Evolutionary conservation across 2,113 vertebrate genomes (phyloP).

Genomic region (Ariopsis seemanni): DNA sequence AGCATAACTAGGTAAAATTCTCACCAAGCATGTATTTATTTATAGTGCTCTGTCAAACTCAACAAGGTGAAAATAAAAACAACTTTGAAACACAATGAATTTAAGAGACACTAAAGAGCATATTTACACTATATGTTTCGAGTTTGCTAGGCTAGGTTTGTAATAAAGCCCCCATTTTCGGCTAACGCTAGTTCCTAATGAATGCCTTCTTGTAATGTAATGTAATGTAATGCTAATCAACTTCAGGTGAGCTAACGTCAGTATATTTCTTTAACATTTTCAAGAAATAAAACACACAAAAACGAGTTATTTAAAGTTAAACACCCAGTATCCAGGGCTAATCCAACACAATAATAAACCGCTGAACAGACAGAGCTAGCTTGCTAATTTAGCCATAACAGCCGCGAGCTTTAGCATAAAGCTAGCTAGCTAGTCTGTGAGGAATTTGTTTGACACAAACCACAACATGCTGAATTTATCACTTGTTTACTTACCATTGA

Average conservation of each 20-base stretch:
- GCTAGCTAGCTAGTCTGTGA: background rate
- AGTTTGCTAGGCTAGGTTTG: too few species aligned
- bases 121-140: background rate
- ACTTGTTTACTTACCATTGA: conserved; percentile 29
- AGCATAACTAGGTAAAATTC: background rate
- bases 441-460: background rate
- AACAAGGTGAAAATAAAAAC: background rate
- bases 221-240: background rate
- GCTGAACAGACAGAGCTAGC: background rate
- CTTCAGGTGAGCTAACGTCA: background rate
- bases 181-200: background rate
- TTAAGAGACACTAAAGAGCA: background rate
- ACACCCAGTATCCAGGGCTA: background rate
- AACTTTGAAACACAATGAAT: background rate
- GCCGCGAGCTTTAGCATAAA: background rate
- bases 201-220: too few species aligned
- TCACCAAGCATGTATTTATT: background rate
- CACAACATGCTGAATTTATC: background rate
- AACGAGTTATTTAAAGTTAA: background rate
- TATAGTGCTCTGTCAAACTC: background rate
- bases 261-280: background rate
- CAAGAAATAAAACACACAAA: background rate
- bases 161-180: background rate
- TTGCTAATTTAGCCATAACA: background rate
- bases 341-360: background rate